Evolutionary conservation across 2,888 invertebrate species (phyloP), one percentile per base, ranked within the genome.

Genomic region (Metalampra italica): DNA sequence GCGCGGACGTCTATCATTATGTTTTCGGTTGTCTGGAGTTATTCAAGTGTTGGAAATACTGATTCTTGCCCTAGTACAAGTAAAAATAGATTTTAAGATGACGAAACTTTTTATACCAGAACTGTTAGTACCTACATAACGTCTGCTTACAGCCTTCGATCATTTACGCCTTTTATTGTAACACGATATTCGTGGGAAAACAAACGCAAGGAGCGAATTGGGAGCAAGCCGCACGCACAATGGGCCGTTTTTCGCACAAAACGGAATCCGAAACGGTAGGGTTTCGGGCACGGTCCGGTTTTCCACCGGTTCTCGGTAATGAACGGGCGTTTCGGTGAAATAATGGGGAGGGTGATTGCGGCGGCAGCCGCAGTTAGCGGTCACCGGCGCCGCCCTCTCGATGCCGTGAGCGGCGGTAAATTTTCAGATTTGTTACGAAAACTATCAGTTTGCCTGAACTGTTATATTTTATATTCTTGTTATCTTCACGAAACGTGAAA

Each of bases 241-340:
- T 63, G 62, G 49, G 58, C 66, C 66, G 65, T 64, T 53, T 67
- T 73, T 69, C 71, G 60, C 60, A 55, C 61, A 63, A 71, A 69
- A 64, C 53, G 58, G 49, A 55, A 50, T 14, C 55, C 51, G 50
- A 51, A 60, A 60, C 56, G 58, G 61, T 55, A 52, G 53, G 56
- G 54, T 60, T 60, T 56, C 57, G 54, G 51, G 54, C 64, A 60
- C 34, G 15, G 47, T 37, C 41, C 40, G 51, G 47, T 45, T 45
- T 46, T 40, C 46, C 38, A 29, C 15, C 46, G 71, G 64, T 71
- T 66, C 66, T 65, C 67, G 60, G 66, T 73, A 75, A 75, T 74
- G 72, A 75, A 71, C 68, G 68, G 52, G 55, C 54, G 60, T 42
- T 53, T 57, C 47, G 56, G 62, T 60, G 59, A 59, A 62, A 64